Evolutionary conservation across 2,888 invertebrate species (phyloP).

Genomic region (Ormyrus rosae): DNA sequence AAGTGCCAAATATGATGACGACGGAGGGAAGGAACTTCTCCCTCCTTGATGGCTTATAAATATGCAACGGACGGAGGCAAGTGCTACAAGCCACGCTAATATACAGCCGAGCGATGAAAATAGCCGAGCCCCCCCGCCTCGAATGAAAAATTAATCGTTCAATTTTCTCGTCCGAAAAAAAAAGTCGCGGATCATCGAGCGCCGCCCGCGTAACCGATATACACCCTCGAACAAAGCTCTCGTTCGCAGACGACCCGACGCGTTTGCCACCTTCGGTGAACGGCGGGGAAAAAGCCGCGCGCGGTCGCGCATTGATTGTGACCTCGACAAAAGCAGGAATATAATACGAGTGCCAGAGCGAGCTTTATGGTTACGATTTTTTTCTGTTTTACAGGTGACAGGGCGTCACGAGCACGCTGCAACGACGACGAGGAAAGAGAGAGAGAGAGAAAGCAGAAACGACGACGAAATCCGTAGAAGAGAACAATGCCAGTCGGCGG

Average conservation of each 20-base stretch:
- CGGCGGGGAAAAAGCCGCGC: too few relatives aligned
- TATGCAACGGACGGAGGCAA: constrained; percentile 14
- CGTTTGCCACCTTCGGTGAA: too few relatives aligned
- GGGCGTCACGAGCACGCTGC: constrained; percentile 54
- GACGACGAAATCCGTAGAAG: constrained; percentile 32
- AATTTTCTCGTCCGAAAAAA: neutral
- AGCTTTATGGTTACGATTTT: neutral
- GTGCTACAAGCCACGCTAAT: neutral
- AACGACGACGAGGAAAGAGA: constrained; percentile 7
- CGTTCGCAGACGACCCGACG: too few relatives aligned
- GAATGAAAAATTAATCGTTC: constrained; percentile 41
- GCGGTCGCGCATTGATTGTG: too few relatives aligned
- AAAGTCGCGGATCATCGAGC: neutral
- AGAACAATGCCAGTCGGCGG: constrained; percentile 81
- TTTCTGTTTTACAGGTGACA: constrained; percentile 62
- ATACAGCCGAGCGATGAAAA: too few relatives aligned
- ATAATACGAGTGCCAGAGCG: too few relatives aligned
- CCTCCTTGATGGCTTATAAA: constrained; percentile 37
- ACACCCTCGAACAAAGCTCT: neutral
- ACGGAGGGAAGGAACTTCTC: too few relatives aligned
- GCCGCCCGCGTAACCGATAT: neutral
- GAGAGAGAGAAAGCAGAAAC: constrained; percentile 14
- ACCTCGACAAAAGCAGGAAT: too few relatives aligned
- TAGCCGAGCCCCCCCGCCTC: too few relatives aligned
- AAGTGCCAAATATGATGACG: neutral